phyloP scores from a whole-genome alignment of 2,888 invertebrate genomes.

The Hybos culiciformis region DNA sequence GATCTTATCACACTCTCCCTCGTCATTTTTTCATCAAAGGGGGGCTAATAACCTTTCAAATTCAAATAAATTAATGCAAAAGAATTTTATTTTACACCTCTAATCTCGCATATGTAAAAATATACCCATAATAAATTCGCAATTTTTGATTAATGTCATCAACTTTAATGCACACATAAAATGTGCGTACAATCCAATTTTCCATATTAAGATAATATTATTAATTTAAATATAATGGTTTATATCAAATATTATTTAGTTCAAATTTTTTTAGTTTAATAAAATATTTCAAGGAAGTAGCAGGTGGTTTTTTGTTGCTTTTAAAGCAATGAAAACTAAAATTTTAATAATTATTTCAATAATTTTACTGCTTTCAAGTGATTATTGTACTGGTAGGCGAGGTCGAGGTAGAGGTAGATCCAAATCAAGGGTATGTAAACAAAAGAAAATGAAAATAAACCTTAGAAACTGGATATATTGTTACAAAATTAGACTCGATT shows the following conservation, averaged over 20 bases:
- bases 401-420: conserved; percentile 58
- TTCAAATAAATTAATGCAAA: too few species aligned
- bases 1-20: too few species aligned
- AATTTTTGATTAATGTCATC: neutral
- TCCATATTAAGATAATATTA: neutral
- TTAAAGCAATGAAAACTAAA: conserved; percentile 25
- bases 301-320: neutral
- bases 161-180: neutral
- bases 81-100: too few species aligned
- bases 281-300: neutral
- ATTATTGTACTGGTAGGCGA: conserved; percentile 43
- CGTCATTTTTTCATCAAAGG: too few species aligned
- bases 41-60: too few species aligned
- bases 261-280: neutral
- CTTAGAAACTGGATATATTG: too few species aligned
- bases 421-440: conserved; percentile 57
- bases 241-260: neutral
- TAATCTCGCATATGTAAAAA: neutral
- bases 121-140: neutral
- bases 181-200: neutral
- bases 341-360: conserved; percentile 25
- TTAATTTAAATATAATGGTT: neutral
- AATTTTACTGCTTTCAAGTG: conserved; percentile 31
- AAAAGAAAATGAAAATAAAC: too few species aligned
- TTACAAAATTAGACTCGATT: too few species aligned